A percentile compares a stretch with the other conserved stretches of the same genome.
Evolutionary conservation across 2,113 vertebrate species (phyloP).

Genomic region (Leptobrachium ailaonicum): DNA sequence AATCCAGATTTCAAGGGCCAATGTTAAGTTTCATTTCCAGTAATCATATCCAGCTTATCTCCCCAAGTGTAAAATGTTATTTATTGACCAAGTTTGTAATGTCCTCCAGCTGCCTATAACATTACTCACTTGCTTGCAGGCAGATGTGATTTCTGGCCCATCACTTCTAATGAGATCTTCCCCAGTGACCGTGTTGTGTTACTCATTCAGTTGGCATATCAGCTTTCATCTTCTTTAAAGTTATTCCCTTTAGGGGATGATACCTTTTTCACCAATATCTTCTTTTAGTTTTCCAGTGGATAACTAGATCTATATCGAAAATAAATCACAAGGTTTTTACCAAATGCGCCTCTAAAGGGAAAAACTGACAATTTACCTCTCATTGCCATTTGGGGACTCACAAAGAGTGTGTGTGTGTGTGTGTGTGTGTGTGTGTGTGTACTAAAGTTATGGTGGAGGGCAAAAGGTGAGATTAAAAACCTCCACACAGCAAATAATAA

Average conservation of each 20-base stretch:
- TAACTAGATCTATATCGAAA: too few species aligned
- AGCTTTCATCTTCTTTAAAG: background rate
- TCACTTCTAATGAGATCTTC: slow-evolving; percentile 11
- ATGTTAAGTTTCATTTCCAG: slow-evolving; percentile 22
- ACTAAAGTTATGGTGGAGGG: too few species aligned
- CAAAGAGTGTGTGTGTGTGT: too few species aligned
- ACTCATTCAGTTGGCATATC: slow-evolving; percentile 3
- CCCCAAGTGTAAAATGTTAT: slow-evolving; percentile 21
- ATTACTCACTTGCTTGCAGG: slow-evolving; percentile 20
- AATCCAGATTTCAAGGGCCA: slow-evolving; percentile 20
- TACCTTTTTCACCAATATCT: too few species aligned
- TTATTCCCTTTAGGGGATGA: background rate
- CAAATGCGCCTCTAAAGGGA: too few species aligned
- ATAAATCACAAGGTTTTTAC: too few species aligned
- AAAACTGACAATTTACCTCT: too few species aligned
- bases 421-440: too few species aligned
- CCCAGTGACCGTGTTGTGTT: slow-evolving; percentile 7
- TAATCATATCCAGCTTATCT: slow-evolving; percentile 25
- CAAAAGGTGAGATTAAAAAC: too few species aligned
- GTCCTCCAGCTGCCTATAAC: slow-evolving; percentile 18
- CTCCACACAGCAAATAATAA: too few species aligned
- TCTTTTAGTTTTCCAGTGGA: too few species aligned
- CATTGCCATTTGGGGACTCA: too few species aligned
- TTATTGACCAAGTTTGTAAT: slow-evolving; percentile 29
- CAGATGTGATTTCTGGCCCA: slow-evolving; percentile 41